Conservation (phyloP, 1,140 invertebrate species). For the Brachionus sp. region DNA sequence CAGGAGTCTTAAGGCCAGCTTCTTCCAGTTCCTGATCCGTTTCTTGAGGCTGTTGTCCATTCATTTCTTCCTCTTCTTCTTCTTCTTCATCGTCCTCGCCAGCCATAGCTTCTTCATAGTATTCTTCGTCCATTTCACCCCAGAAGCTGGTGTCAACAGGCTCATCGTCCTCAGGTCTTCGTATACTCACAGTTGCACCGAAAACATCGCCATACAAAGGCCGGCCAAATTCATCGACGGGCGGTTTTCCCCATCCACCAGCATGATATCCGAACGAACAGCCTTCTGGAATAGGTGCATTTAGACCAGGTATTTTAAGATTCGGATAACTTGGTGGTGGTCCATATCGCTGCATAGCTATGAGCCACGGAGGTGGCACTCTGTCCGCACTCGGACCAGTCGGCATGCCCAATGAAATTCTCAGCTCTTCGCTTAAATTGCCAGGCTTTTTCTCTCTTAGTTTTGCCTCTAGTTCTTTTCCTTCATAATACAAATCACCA, state of each 20-base stretch:
- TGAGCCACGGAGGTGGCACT: slow-evolving; percentile 93
- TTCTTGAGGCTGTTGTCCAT: background rate
- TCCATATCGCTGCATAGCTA: slow-evolving; percentile 98
- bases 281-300: slow-evolving; percentile 63
- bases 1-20: slow-evolving; percentile 42
- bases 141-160: slow-evolving; percentile 67
- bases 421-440: slow-evolving; percentile 87
- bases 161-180: slow-evolving; percentile 70
- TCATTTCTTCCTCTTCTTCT: slow-evolving; percentile 52
- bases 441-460: slow-evolving; percentile 98
- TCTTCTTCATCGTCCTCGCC: slow-evolving; percentile 55
- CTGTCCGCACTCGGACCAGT: slow-evolving; percentile 71
- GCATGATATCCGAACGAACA: slow-evolving; percentile 98
- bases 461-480: slow-evolving; percentile 98
- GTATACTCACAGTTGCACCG: slow-evolving; percentile 62
- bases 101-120: slow-evolving; percentile 65
- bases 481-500: slow-evolving; percentile 98
- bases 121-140: slow-evolving; percentile 94
- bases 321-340: slow-evolving; percentile 98
- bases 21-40: background rate
- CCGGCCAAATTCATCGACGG: slow-evolving; percentile 94
- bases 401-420: slow-evolving; percentile 96
- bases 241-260: slow-evolving; percentile 96
- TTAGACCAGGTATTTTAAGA: slow-evolving; percentile 85
- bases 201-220: slow-evolving; percentile 99